Evolutionary conservation across 2,113 vertebrate species (phyloP), one percentile per base, ranked within the genome.

Genomic region (Chaetorhynchus papuensis): DNA sequence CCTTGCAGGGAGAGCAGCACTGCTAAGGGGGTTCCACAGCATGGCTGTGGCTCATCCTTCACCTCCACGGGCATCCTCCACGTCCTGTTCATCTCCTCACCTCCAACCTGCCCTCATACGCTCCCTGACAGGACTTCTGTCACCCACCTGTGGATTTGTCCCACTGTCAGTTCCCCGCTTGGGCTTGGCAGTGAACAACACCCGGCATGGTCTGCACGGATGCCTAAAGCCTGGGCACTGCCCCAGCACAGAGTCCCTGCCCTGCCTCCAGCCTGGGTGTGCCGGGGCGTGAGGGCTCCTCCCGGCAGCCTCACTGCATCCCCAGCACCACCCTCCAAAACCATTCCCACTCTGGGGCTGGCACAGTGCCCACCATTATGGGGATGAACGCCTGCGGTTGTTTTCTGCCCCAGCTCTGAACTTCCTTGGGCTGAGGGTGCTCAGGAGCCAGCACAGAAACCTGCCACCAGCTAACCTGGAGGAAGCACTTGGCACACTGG

Each of bases 171-270:
- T 4, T 47, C 49, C 52, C 21, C 1, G 1, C 12, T 35, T 0
- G 2, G 45, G 41, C 13, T 19, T 0, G 0, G 49, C 4, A 0
- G 30, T 26, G 44, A 68, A 2, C 35, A 70, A 5, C 1, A 4
- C 47, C 4, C 0, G 2, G 22, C 5, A 3, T 4, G 80, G 31
- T 42, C 71, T 53, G n/a, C 37, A 47, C 0, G 0, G 44, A 1
- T 52, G 23, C 19, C 39, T 24, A 10, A 68, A 56, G 44, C 71
- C 52, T 33, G 78, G 41, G 37, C 1, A 1, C 44, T 47, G 23
- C 23, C 44, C 4, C 6, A 60, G 49, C 41, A 7, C 7, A 1
- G 16, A 2, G 2, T 6, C 47, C 22, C 52, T 79, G 19, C 45
- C 54, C 45, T 69, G 68, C 19, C 80, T 80, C 14, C 77, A 59